These are phyloP conservation scores for Eledone cirrhosa DNA, from an alignment of 2,888 invertebrate genomes.

Conservation along the genomic window DNA sequence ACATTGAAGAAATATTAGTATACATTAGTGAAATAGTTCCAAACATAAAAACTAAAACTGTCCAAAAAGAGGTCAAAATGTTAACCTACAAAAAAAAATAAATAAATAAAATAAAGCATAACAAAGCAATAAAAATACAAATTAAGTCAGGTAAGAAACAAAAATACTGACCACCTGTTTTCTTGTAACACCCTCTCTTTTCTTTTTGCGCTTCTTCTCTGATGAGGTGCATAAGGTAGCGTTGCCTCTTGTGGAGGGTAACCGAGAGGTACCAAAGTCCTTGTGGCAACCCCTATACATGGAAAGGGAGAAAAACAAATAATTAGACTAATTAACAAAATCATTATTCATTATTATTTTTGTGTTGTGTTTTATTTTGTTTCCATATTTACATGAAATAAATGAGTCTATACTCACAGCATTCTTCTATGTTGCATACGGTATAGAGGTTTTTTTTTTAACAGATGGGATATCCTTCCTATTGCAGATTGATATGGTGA, in stretches of 20 bases:
- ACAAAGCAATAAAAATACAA: neutral
- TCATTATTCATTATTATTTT: too few species aligned
- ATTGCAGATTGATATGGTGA: too few species aligned
- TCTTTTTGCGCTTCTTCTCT: conserved; percentile 53
- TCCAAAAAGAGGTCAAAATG: neutral
- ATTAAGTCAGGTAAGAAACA: neutral
- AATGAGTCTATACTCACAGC: too few species aligned
- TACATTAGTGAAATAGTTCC: neutral
- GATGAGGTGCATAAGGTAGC: conserved; percentile 60
- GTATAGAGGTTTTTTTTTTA: too few species aligned
- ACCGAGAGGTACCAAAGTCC: conserved; percentile 65
- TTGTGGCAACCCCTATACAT: conserved; percentile 61
- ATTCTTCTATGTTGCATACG: too few species aligned
- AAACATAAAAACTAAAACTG: neutral
- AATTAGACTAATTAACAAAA: too few species aligned
- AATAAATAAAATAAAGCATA: neutral
- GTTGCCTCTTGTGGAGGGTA: conserved; percentile 61
- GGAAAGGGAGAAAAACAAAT: conserved; percentile 1
- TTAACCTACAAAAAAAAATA: neutral
- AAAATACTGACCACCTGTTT: conserved; percentile 43
- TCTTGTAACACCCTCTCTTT: conserved; percentile 41
- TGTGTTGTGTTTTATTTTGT: too few species aligned
- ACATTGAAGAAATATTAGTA: neutral
- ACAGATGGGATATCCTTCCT: too few species aligned
- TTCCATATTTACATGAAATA: too few species aligned